Conservation (phyloP, 2,113 vertebrate genomes). For the Nibea coibor region DNA sequence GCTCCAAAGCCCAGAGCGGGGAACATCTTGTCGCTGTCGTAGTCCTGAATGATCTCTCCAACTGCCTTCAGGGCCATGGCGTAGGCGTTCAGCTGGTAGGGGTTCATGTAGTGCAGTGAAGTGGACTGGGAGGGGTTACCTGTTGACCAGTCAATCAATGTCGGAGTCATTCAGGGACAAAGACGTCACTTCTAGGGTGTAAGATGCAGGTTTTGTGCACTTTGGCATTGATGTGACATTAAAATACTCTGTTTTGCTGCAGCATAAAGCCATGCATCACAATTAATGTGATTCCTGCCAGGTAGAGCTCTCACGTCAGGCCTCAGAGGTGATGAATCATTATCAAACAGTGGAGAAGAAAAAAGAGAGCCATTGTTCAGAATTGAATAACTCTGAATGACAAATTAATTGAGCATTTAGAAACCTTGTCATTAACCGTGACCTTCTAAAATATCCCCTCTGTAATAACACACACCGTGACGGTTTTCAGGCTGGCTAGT, state of each 20-base stretch:
- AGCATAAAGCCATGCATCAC: not conserved
- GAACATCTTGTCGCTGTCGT: constrained; percentile 97
- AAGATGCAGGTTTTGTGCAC: not conserved
- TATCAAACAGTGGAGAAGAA: not conserved
- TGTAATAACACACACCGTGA: not conserved
- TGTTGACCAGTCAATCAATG: constrained; percentile 25
- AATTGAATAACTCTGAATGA: not conserved
- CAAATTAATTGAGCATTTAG: constrained; percentile 19
- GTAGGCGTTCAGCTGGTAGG: constrained; percentile 95
- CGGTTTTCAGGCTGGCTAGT: constrained; percentile 2
- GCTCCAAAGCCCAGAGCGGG: constrained; percentile 94
- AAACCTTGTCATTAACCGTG: constrained; percentile 11
- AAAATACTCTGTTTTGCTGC: not conserved
- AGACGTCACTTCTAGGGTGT: not conserved
- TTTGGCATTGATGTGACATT: not conserved
- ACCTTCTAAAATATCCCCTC: constrained; percentile 9
- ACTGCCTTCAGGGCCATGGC: constrained; percentile 93
- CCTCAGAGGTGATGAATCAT: constrained; percentile 13
- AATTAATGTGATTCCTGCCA: constrained; percentile 4
- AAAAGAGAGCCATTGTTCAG: not conserved
- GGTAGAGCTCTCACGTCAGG: not conserved
- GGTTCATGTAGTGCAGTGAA: constrained; percentile 96
- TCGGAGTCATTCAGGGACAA: not conserved
- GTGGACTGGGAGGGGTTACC: constrained; percentile 95
- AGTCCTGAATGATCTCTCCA: constrained; percentile 96